Base-by-base conservation (phyloP, 2,888 invertebrate species). In the Acanthacorydalis orientalis region DNA sequence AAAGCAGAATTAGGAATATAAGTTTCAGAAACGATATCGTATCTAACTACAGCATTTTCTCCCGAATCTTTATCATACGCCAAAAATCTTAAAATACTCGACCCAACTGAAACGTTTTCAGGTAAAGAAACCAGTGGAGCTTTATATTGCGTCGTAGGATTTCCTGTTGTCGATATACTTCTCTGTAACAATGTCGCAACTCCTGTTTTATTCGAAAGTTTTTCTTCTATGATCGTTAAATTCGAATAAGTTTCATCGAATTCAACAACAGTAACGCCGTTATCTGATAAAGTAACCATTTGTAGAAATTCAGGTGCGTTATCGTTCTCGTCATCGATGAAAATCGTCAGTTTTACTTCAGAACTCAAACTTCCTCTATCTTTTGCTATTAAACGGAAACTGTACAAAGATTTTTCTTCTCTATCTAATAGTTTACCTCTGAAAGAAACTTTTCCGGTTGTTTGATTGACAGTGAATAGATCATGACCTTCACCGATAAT, bases 301-400 rank as follows among this genome's bases (percentile, higher is more conserved):
- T 83, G 77, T 48, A 74, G 74, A 55, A 83, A 84, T 45, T 69
- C 68, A 0, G 87, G 87, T 11, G 75, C 59, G 60, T 88, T 88
- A 59, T 90, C 90, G 58, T 91, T 91, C 57, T 80, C 80, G 60
- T 91, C 91, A 4, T 78, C 72, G 23, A 90, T 66, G 1, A 68
- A 70, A 41, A 91, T 77, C 1, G 73, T 77, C 8, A 91, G 60
- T 56, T 78, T 77, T 0, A 83, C 80, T 61, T 83, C 80, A 1
- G 83, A 81, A 43, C 75, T 78, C 10, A 89, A 62, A 40, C 86
- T 84, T 7, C 86, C 85, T 59, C 72, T 75, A 55, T 88, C 88
- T 54, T 75, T 77, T 4, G 88, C 89, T 2, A 86, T 73, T 38
- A 90, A 65, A 60, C 77, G 75, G 11, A 89, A 65, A 49, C 75